Evolutionary conservation across 2,113 vertebrate genomes (phyloP), one percentile per base, ranked within the genome.

Genomic region (Gobiocypris rarus): DNA sequence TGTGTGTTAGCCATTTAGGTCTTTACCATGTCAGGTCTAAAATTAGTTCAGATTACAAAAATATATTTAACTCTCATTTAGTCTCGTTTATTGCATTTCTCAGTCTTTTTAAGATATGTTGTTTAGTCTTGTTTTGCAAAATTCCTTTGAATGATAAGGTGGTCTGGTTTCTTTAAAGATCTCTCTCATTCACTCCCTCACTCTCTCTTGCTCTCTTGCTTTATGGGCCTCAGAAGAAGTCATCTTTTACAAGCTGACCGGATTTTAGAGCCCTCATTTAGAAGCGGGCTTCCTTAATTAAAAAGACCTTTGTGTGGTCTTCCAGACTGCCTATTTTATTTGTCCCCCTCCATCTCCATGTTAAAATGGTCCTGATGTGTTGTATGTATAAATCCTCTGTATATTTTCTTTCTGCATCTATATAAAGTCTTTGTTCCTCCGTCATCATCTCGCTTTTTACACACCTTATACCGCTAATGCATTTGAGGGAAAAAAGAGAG

Each of bases 241-340:
- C 77, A 67, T 79, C 78, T 85, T 91, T 91, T 91, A 91, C 90
- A 86, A 87, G 87, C 87, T 61, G 84, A 85, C 84, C 78, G 61
- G 71, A 80, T 88, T 89, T 89, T 86, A 87, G 86, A 84, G 83
- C 75, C 82, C 85, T 89, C 83, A 67, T 91, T 91, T 89, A 85
- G 85, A 91, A 88, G 77, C 56, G 41, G 86, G 87, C 86, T 91
- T 91, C 87, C 90, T 89, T 91, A 89, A 91, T 89, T 89, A 89
- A 91, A 90, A 91, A 89, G 81, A 87, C 87, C 83, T 91, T 91
- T 89, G 90, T 91, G 88, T 89, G 88, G 90, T 89, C 86, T 70
- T 80, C 69, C 77, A 82, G 80, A 63, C 82, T 83, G 81, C 34
- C 82, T 15, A 58, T 59, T 85, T 85, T 89, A 88, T 88, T 89